phyloP scores from a whole-genome alignment of 2,888 invertebrate species.

The Eristalinus sepulchralis region DNA sequence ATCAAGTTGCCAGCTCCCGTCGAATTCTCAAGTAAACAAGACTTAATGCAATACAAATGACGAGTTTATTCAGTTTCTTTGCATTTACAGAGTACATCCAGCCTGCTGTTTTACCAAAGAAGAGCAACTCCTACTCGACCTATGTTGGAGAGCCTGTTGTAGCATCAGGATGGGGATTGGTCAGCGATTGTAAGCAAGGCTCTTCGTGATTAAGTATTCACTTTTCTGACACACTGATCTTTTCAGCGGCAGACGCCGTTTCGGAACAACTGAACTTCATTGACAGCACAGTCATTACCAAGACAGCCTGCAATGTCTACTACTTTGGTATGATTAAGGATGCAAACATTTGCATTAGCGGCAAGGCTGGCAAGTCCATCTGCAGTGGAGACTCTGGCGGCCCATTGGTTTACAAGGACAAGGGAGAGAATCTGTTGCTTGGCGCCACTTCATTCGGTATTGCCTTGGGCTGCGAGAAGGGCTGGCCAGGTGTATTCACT shows the following conservation, averaged over 20 bases:
- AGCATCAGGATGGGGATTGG: conserved; percentile 74
- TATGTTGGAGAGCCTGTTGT: conserved; percentile 72
- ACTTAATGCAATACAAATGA: background rate
- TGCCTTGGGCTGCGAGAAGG: conserved; percentile 72
- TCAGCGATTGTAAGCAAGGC: conserved; percentile 67
- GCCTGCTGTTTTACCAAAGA: conserved; percentile 73
- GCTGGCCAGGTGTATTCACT: conserved; percentile 76
- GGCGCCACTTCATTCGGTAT: conserved; percentile 78
- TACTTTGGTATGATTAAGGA: conserved; percentile 70
- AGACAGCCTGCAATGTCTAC: conserved; percentile 72
- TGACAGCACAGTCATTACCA: conserved; percentile 73
- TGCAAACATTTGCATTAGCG: conserved; percentile 79
- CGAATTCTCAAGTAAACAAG: conserved; percentile 65
- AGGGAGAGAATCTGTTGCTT: conserved; percentile 63
- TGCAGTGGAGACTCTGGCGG: conserved; percentile 78
- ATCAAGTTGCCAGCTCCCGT: conserved; percentile 73
- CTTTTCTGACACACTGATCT: background rate
- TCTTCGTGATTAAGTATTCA: background rate
- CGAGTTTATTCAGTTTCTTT: background rate
- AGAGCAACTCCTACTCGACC: conserved; percentile 51
- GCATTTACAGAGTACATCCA: conserved; percentile 66
- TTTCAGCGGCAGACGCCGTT: conserved; percentile 58
- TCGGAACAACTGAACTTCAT: conserved; percentile 73
- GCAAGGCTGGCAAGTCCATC: conserved; percentile 77
- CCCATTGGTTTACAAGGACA: conserved; percentile 73